Base-by-base conservation (phyloP, 2,888 invertebrate genomes). In the Incurvaria masculella region DNA sequence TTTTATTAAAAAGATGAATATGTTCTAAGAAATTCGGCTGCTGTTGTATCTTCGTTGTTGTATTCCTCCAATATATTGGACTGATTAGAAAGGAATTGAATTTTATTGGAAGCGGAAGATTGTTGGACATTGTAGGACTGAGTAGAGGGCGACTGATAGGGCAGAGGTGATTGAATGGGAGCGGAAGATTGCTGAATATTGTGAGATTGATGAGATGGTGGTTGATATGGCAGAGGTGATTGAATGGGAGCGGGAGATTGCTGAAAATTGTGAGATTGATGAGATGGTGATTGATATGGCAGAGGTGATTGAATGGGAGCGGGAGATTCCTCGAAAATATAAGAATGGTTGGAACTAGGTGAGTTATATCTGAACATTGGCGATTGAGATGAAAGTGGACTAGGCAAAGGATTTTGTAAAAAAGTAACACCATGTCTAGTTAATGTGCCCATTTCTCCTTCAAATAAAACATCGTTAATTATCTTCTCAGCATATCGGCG, bases 401-500 rank as follows among this genome's bases (percentile, higher is more conserved):
- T 45, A 45, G 45, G 45, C 45, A 46, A 46, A 40, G 40, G 17
- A 18, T 40, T 18, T 20, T 14, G n/a, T 20, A 42, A 20, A 42
- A 20, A 19, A 42, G 2, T 17, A 42, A 49, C 52, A 38, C 50
- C 47, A 16, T 50, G 39, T 42, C 50, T 38, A 11, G 50, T 44
- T 18, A 52, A 27, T 39, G 49, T 46, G 8, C 50, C 52, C 49
- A 50, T 44, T 49, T 49, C 50, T 2, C 41, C 52, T 50, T 54
- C 51, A 39, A 53, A 54, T 21, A 52, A 47, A 14, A 43, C 41
- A 21, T 51, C 47, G 21, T 51, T 50, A 17, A 51, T 52, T n/a
- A 52, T 52, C 49, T 55, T 55, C 44, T 55, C 53, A 6, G 52
- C 53, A 40, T 46, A 53, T 6, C 45, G 44, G 47, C 50, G 44